Percentiles rank a stretch among this genome's conserved stretches.
phyloP scores from a whole-genome alignment of 2,113 vertebrate genomes.

The Stigmatopora argus region DNA sequence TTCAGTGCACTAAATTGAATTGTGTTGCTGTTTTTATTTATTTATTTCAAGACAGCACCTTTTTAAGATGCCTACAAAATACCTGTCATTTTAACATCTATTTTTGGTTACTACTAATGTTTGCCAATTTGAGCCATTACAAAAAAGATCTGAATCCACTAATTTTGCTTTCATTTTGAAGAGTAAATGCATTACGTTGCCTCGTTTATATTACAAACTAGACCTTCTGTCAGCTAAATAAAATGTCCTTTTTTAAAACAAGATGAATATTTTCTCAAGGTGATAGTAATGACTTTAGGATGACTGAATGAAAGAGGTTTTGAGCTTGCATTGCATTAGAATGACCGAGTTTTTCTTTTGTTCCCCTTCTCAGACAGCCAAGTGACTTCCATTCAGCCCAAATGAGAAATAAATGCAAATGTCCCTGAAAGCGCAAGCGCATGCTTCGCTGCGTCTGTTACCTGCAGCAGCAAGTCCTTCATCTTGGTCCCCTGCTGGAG shows the following conservation, averaged over 20 bases:
- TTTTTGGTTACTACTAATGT: no score
- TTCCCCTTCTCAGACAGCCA: background rate
- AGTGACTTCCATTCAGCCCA: background rate
- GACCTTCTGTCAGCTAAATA: no score
- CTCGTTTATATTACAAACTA: no score
- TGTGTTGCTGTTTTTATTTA: background rate
- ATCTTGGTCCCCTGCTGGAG: slow-evolving; percentile 83
- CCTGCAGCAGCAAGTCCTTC: slow-evolving; percentile 74
- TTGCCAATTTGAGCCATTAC: no score
- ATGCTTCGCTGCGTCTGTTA: slow-evolving; percentile 57
- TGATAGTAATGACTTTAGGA: no score
- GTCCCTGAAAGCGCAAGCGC: background rate
- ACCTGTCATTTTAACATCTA: no score
- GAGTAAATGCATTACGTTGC: no score
- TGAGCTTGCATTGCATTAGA: background rate
- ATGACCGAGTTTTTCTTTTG: background rate
- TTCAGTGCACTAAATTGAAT: background rate
- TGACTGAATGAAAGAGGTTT: background rate
- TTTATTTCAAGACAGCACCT: background rate
- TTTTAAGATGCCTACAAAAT: no score
- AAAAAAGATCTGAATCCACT: no score
- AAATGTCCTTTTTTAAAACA: no score
- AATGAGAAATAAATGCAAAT: slow-evolving; percentile 17
- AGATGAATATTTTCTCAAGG: no score
- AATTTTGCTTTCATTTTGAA: no score